Evolutionary conservation across 2,888 invertebrate genomes (phyloP), one percentile per base, ranked within the genome.

Genomic region (Elmis aenea): DNA sequence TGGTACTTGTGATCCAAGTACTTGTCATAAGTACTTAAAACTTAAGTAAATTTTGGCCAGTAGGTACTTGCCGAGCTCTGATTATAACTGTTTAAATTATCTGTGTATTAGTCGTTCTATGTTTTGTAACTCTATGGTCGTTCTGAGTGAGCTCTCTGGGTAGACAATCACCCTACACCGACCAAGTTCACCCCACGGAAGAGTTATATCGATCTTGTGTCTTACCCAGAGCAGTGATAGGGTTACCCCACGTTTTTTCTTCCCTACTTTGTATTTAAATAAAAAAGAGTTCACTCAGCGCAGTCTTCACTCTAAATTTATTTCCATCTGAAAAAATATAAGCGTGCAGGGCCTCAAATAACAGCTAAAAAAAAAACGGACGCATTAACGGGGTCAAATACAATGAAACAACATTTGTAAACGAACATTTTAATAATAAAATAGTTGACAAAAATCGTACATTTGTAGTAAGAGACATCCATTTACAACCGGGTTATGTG

Each of bases 141-240:
- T 24, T 39, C 8, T 11, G 31, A 32, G 41, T 45, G 38, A 41
- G 37, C 37, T 36, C 44, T 44, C 44, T 24, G 44, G 44, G 37
- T 44, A 44, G 44, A 44, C 40, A 33, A 40, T 50, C 50, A 48
- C 54, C 54, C 52, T 60, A 61, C 63, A 58, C 61, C 52, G 51
- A 48, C 52, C 52, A 55, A 51, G 51, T 60, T 64, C 66, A 66
- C 67, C 67, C 66, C 66, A 65, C 67, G 67, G 67, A 68, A 68
- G 67, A 68, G 68, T 68, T 67, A 67, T 68, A 68, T 68, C 67
- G 68, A 67, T 68, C 68, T 64, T 64, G 58, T 63, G 67, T 67
- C 66, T 67, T 66, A 62, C 64, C 63, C 65, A 62, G 62, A 56
- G 52, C 58, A 58, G 45, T 51, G 62, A 61, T 64, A 64, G 64